Conservation (phyloP, 2,797 vertebrate species). For the Cercopithecus mitis region DNA sequence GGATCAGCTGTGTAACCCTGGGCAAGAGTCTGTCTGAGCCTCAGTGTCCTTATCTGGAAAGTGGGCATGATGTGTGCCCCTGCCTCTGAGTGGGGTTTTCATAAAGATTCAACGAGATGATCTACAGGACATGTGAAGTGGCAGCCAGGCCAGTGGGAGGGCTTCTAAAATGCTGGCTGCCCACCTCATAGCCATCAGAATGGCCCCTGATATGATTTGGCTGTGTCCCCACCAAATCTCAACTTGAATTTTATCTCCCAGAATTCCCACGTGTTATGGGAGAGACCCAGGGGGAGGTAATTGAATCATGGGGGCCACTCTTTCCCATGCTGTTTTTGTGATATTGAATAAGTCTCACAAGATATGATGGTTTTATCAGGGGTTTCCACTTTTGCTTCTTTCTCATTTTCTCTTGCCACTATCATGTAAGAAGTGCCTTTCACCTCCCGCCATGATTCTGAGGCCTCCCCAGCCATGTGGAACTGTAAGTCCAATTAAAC, state of each 20-base stretch:
- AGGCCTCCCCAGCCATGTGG: neutral
- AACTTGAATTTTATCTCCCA: neutral
- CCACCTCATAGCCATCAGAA: neutral
- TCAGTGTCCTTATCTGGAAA: neutral
- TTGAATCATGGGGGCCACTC: neutral
- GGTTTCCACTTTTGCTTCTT: neutral
- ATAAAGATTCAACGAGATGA: neutral
- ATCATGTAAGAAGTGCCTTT: neutral
- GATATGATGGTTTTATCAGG: neutral
- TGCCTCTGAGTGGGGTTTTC: neutral
- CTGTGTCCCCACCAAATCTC: neutral
- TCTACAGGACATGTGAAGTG: neutral
- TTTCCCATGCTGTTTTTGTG: no score
- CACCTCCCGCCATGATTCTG: neutral
- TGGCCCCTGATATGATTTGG: neutral
- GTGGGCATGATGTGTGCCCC: fast-evolving
- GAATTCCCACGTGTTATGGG: neutral
- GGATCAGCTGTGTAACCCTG: fast-evolving
- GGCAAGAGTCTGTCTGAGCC: neutral
- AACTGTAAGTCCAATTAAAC: neutral
- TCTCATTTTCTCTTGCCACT: neutral
- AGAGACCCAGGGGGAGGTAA: neutral
- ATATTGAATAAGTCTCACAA: neutral
- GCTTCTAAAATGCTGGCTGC: neutral
- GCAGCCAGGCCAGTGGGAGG: neutral